These are phyloP conservation scores for Nysson spinosus DNA, from an alignment of 2,888 invertebrate species.

Conservation along the genomic window DNA sequence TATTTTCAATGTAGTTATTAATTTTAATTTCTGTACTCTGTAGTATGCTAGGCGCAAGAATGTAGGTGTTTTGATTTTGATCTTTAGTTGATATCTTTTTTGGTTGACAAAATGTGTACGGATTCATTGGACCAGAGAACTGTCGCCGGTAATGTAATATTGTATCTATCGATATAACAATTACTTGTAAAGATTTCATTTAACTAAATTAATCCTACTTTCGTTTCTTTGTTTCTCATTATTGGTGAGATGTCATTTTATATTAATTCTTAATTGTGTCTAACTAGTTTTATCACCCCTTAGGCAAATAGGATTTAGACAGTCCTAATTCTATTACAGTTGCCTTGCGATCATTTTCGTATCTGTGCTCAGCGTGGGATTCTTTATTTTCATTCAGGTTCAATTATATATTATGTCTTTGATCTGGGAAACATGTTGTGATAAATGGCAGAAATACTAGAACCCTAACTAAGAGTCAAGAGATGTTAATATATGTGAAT, in stretches of 20 bases:
- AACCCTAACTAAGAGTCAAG: too few species aligned
- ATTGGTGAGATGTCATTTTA: slow-evolving; percentile 71
- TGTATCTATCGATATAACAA: slow-evolving; percentile 51
- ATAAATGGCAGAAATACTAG: neutral
- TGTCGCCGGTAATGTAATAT: slow-evolving; percentile 43
- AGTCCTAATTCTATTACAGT: slow-evolving; percentile 68
- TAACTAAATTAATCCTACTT: slow-evolving; percentile 65
- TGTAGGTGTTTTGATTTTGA: slow-evolving; percentile 5
- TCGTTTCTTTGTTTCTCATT: slow-evolving; percentile 67
- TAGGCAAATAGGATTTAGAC: slow-evolving; percentile 70
- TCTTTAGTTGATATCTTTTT: slow-evolving; percentile 13
- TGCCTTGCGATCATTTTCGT: slow-evolving; percentile 71
- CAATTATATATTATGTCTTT: neutral
- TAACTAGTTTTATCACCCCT: slow-evolving; percentile 71
- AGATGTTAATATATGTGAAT: neutral
- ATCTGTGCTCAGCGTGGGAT: slow-evolving; percentile 59
- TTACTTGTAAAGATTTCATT: slow-evolving; percentile 60
- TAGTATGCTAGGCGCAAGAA: neutral
- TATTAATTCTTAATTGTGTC: slow-evolving; percentile 71
- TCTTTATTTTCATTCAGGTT: slow-evolving; percentile 45
- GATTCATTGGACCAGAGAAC: slow-evolving; percentile 41
- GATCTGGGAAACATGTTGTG: neutral
- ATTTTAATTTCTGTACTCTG: neutral
- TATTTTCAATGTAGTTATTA: too few species aligned
- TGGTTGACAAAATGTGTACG: neutral